A percentile compares a stretch with the other conserved stretches of the same genome.
Evolutionary conservation across 2,113 vertebrate species (phyloP).

Genomic region (Microtus ochrogaster): DNA sequence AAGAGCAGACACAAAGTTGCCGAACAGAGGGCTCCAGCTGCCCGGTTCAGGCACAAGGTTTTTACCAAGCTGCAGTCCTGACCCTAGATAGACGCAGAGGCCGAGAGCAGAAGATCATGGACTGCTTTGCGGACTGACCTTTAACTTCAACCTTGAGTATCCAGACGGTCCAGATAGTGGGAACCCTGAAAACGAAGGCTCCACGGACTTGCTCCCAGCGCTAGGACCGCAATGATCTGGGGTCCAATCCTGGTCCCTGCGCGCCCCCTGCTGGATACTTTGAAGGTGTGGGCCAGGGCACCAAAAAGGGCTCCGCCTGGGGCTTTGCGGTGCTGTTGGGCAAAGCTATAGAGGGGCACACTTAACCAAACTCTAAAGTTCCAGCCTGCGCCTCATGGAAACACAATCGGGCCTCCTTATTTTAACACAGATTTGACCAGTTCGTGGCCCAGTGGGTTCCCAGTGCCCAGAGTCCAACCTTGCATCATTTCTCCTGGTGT

Average conservation of each 20-base stretch:
- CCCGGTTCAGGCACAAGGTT: background rate
- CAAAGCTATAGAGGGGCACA: background rate
- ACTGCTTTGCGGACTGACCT: background rate
- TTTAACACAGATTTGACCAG: background rate
- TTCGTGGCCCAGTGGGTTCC: background rate
- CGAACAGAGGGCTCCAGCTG: background rate
- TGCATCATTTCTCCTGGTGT: too few species aligned
- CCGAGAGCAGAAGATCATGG: background rate
- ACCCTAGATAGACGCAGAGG: background rate
- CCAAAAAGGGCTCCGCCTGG: rapidly evolving
- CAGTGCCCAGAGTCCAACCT: background rate
- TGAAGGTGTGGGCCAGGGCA: background rate
- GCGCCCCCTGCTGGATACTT: conserved; percentile 70
- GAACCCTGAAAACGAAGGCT: background rate
- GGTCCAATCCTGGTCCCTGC: conserved; percentile 6
- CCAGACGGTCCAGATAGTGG: rapidly evolving
- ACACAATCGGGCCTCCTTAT: background rate
- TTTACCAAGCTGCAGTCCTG: background rate
- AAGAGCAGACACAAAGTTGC: background rate
- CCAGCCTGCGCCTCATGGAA: background rate
- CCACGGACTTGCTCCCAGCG: background rate
- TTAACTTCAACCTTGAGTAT: background rate
- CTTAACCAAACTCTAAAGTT: background rate
- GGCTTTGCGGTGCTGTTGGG: rapidly evolving
- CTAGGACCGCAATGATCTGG: rapidly evolving